A percentile compares a stretch with the other conserved stretches of the same genome.
These are phyloP conservation scores for Notoglanidium macrostoma DNA, from an alignment of 2,797 vertebrate species.

Conservation along the genomic window DNA sequence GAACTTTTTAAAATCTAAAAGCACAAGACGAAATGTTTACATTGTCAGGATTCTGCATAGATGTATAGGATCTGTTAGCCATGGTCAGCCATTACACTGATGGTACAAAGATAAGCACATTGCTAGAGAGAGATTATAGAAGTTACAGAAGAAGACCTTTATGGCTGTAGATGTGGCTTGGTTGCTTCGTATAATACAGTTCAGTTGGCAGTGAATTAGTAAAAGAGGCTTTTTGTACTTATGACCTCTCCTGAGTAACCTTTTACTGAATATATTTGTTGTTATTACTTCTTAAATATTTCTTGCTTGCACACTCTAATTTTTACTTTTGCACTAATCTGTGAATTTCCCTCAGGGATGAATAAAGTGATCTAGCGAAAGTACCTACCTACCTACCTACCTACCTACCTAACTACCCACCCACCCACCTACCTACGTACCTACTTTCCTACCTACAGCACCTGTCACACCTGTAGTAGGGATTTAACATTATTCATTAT, in stretches of 20 bases:
- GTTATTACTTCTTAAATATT: not conserved
- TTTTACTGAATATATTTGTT: not conserved
- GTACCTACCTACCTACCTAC: not conserved
- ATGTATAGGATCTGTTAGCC: constrained; percentile 27
- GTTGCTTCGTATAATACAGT: not conserved
- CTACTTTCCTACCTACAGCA: not conserved
- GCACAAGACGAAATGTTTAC: constrained; percentile 42
- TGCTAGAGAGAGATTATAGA: constrained; percentile 10
- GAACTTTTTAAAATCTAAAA: constrained; percentile 37
- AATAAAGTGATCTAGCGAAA: not conserved
- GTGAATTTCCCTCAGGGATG: not conserved
- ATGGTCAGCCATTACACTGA: constrained; percentile 19
- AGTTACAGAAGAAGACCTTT: constrained; percentile 1
- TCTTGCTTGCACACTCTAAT: not conserved
- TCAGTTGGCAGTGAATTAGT: not conserved
- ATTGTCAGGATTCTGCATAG: constrained; percentile 32
- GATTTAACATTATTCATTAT: not conserved
- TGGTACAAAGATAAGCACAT: constrained; percentile 25
- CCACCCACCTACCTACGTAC: not conserved
- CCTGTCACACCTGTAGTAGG: not conserved
- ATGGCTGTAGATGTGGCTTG: not conserved
- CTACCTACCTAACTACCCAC: not conserved
- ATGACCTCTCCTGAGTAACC: not conserved
- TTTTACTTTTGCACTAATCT: not conserved
- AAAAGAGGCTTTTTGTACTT: not conserved